Conservation (phyloP, 2,888 invertebrate species). For the Eristalis pertinax region DNA sequence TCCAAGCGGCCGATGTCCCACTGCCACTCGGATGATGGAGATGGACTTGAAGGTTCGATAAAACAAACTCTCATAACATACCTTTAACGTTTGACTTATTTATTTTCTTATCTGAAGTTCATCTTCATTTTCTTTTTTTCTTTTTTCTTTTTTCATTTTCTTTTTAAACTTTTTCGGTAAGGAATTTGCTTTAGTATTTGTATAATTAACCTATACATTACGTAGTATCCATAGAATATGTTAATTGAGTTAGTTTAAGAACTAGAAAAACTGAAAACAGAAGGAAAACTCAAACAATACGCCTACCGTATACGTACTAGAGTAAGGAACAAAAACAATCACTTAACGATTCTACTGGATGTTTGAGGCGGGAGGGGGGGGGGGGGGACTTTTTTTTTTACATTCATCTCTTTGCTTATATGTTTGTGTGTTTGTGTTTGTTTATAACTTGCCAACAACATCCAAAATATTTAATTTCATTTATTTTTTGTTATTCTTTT, state of each 20-base stretch:
- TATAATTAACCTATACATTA: slow-evolving; percentile 54
- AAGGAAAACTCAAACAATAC: not conserved
- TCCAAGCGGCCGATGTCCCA: no score
- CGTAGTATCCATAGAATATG: slow-evolving; percentile 25
- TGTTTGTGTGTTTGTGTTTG: not conserved
- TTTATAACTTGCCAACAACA: not conserved
- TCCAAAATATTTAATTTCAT: slow-evolving; percentile 11
- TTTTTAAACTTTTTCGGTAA: slow-evolving; percentile 27
- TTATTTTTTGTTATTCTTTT: not conserved
- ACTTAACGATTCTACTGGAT: slow-evolving; percentile 9
- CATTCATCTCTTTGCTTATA: no score
- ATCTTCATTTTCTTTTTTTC: no score
- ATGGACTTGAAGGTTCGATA: no score
- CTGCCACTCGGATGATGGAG: no score
- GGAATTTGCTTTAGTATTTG: slow-evolving; percentile 27
- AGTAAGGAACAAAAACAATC: slow-evolving; percentile 61
- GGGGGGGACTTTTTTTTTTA: slow-evolving; percentile 4
- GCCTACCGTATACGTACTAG: slow-evolving; percentile 36
- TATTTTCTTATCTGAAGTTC: no score
- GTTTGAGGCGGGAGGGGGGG: no score
- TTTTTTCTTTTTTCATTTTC: not conserved
- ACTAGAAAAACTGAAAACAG: not conserved
- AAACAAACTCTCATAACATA: no score
- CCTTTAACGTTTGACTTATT: no score
- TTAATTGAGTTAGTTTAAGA: not conserved